Evolutionary conservation across 2,888 invertebrate species (phyloP).

Genomic region (Epistrophe eligans): DNA sequence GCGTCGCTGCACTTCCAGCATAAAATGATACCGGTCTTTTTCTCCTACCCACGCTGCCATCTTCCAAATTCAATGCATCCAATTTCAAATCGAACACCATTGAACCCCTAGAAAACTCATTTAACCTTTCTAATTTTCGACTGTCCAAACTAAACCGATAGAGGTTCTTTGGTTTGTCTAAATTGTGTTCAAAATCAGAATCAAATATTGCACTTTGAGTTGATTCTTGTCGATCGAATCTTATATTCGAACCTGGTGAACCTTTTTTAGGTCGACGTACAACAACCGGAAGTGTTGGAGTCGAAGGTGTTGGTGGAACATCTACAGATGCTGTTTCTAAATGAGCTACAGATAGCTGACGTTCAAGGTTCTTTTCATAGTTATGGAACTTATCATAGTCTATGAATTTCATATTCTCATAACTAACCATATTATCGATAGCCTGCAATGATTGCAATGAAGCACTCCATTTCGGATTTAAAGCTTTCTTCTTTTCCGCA

Average conservation of each 20-base stretch:
- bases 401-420: conserved; percentile 86
- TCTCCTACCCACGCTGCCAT: conserved; percentile 77
- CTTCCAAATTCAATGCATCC: conserved; percentile 81
- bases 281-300: conserved; percentile 41
- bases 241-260: conserved; percentile 70
- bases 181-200: conserved; percentile 81
- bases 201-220: conserved; percentile 77
- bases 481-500: conserved; percentile 82
- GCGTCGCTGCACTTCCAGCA: conserved; percentile 46
- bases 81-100: conserved; percentile 80
- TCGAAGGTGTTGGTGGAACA: conserved; percentile 69
- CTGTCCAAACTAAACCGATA: conserved; percentile 83
- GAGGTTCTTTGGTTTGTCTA: conserved; percentile 82
- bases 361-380: conserved; percentile 83
- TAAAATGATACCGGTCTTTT: conserved; percentile 57
- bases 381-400: conserved; percentile 85
- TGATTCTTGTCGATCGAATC: conserved; percentile 65
- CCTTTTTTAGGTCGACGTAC: conserved; percentile 52
- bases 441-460: conserved; percentile 85
- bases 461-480: conserved; percentile 85
- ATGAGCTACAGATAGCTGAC: conserved; percentile 80
- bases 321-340: conserved; percentile 77
- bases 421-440: conserved; percentile 85
- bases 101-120: conserved; percentile 82
- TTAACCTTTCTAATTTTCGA: conserved; percentile 81